A percentile compares a stretch with the other conserved stretches of the same genome.
Evolutionary conservation across 2,888 invertebrate genomes (phyloP).

Genomic region (Meganola albula): DNA sequence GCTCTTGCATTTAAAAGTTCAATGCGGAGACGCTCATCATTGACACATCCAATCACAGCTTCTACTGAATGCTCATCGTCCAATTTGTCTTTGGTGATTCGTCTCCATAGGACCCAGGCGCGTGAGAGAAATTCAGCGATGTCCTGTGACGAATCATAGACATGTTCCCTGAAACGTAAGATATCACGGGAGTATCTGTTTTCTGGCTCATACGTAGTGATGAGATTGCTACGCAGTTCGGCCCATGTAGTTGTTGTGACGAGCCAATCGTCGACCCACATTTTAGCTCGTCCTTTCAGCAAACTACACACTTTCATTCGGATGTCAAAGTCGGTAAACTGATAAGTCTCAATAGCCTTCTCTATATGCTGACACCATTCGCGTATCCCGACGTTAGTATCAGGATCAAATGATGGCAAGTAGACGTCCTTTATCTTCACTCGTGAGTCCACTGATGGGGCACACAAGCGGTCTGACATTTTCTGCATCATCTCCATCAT

Average conservation of each 20-base stretch:
- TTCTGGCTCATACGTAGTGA: conserved; percentile 30
- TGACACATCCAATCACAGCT: conserved; percentile 28
- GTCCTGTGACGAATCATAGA: conserved; percentile 23
- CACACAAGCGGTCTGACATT: conserved; percentile 22
- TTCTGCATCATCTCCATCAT: conserved; percentile 29
- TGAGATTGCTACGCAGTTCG: conserved; percentile 15
- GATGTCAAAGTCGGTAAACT: conserved; percentile 25
- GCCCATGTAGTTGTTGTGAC: conserved; percentile 27
- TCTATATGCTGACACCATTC: conserved; percentile 28
- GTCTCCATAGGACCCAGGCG: conserved; percentile 30
- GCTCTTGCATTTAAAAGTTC: conserved; percentile 27
- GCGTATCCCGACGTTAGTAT: conserved; percentile 22
- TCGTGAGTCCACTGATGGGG: conserved; percentile 6
- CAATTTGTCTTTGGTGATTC: conserved; percentile 28
- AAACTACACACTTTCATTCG: conserved; percentile 28
- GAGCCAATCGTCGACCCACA: conserved; percentile 31
- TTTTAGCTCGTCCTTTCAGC: conserved; percentile 28
- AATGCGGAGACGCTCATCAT: conserved; percentile 27
- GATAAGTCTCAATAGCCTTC: conserved; percentile 19
- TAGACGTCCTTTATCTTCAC: conserved; percentile 25
- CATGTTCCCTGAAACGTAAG: conserved; percentile 26
- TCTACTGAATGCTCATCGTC: conserved; percentile 24
- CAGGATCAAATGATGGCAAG: conserved; percentile 30
- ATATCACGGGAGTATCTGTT: conserved; percentile 31
- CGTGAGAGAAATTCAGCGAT: conserved; percentile 30